Base-by-base conservation (phyloP, 2,888 invertebrate genomes). In the Melanostoma mellinum region DNA sequence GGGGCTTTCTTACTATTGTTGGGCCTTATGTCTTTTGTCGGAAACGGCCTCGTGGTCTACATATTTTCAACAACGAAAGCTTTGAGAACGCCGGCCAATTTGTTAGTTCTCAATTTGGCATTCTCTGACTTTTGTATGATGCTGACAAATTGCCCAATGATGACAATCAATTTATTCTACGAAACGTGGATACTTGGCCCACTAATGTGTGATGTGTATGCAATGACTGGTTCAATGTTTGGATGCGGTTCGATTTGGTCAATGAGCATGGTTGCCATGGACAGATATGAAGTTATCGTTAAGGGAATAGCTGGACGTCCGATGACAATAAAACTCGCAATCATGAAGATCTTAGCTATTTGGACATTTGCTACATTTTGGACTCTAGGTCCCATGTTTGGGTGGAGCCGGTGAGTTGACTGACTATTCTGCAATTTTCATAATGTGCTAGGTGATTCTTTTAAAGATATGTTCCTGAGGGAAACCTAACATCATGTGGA, bases 231-330 rank as follows among this genome's bases (percentile, higher is more conserved):
- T 42, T 98, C 97, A 48, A 93, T 97, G 75, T 97, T 96, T 89
- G 98, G 98, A 80, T 96, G 97, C 90, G 94, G 94, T 87, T 98
- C 97, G 78, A 98, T 98, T 89, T 97, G 97, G 96, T 95, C 97
- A 38, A 97, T 98, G 96, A 95, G 96, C 10, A 94, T 96, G 94
- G 97, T 98, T 87, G 96, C 98, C 74, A 93, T 97, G 88, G 98
- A 98, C 91, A 94, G 98, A 87, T 98, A 98, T 93, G 97, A 97
- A 90, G 98, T 98, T 74, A 98, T 98, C 89, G 97, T 98, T 46
- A 97, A 97, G 91, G 96, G 97, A 86, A 68, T 81, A 33, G 75
- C 75, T 4, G 85, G 85, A 35, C 92, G 91, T 52, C 93, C 93
- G 30, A 90, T 94, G 87, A 93, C 93, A 3, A 91, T 92, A 50